Evolutionary conservation across 2,888 invertebrate genomes (phyloP).

Genomic region (Corythucha ciliata): DNA sequence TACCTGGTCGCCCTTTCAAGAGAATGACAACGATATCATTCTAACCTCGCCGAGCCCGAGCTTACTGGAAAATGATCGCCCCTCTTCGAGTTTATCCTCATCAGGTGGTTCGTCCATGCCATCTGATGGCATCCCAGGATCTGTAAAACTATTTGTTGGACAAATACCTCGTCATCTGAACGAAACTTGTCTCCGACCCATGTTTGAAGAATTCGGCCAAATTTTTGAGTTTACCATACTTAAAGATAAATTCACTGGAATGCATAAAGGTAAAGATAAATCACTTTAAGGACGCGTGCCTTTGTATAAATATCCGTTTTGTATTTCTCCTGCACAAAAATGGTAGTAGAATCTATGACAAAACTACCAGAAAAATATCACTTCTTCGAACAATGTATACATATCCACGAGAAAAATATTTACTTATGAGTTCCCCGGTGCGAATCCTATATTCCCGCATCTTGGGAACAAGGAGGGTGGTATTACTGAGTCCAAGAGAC

Average conservation of each 20-base stretch:
- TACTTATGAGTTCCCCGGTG: too few species aligned
- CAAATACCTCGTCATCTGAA: constrained; percentile 85
- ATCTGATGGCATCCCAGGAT: too few species aligned
- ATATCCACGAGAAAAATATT: too few species aligned
- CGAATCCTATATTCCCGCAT: too few species aligned
- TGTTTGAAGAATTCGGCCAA: constrained; percentile 87
- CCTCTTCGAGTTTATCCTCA: constrained; percentile 8
- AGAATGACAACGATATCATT: too few species aligned
- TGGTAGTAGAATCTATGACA: background rate
- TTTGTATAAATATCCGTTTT: background rate
- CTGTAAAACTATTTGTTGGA: constrained; percentile 82
- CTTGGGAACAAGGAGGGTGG: too few species aligned
- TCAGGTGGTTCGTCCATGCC: constrained; percentile 43
- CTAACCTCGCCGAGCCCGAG: too few species aligned
- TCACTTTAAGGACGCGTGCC: background rate
- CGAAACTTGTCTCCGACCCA: constrained; percentile 75
- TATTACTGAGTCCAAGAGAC: too few species aligned
- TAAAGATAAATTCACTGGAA: constrained; percentile 89
- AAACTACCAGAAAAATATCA: too few species aligned
- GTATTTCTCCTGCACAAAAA: background rate
- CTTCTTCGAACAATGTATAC: too few species aligned
- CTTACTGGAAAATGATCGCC: too few species aligned
- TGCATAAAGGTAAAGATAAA: constrained; percentile 73
- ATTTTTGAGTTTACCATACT: constrained; percentile 90
- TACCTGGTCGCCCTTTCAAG: too few species aligned